Evolutionary conservation across 1,140 invertebrate species (phyloP).

Genomic region (Hestina assimilis): DNA sequence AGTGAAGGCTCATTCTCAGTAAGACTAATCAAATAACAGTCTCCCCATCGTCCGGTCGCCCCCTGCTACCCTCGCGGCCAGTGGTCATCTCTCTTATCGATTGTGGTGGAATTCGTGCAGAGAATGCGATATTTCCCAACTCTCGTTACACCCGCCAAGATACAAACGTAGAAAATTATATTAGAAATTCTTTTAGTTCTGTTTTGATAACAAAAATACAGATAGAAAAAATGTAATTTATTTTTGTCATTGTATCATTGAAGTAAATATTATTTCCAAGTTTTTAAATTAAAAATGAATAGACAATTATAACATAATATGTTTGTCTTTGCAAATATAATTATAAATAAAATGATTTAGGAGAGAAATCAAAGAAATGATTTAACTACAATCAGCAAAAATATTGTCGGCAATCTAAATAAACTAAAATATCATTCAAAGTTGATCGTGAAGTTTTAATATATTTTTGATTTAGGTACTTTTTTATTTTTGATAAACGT

Average conservation of each 20-base stretch:
- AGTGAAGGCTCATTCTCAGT: conserved; percentile 75
- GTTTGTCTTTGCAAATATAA: too few species aligned
- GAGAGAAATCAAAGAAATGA: too few species aligned
- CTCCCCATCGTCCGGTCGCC: conserved; percentile 58
- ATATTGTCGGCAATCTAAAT: too few species aligned
- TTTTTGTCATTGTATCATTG: background rate
- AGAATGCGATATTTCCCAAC: conserved; percentile 75
- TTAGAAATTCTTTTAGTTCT: conserved; percentile 16
- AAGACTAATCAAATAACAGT: conserved; percentile 79
- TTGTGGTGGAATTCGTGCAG: conserved; percentile 78
- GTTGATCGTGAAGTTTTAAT: too few species aligned
- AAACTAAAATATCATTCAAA: too few species aligned
- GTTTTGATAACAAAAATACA: background rate
- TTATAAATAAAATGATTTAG: too few species aligned
- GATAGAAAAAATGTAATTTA: background rate
- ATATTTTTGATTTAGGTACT: too few species aligned
- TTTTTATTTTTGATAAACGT: too few species aligned
- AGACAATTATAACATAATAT: too few species aligned
- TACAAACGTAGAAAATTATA: conserved; percentile 34
- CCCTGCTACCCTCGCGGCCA: conserved; percentile 63
- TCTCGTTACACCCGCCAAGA: conserved; percentile 49
- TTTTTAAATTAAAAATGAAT: too few species aligned
- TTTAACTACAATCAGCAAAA: too few species aligned
- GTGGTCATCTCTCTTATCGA: conserved; percentile 78
- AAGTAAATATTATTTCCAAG: too few species aligned